Base-by-base conservation (phyloP, 2,797 vertebrate species). In the Phataginus tricuspis region DNA sequence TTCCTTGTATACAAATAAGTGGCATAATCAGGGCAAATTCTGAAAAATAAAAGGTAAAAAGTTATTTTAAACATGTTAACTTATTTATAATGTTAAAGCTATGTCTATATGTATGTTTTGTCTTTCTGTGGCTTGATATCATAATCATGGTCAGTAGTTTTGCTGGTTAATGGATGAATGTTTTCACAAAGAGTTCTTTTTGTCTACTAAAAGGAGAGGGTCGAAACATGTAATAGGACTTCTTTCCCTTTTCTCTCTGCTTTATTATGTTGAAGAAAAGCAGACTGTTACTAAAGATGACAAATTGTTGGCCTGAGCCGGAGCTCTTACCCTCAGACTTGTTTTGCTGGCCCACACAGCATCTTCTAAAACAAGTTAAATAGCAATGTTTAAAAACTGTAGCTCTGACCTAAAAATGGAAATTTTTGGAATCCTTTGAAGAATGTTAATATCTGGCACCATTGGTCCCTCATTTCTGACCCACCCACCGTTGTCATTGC, bases 21-120 rank as follows among this genome's bases (percentile, higher is more conserved):
- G 68, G 53, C 68, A 53, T 34, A 31, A 39, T 31, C 0, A 25
- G 16, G 18, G 5, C 21, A 79, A 83, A 86, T 19, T 66, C 86
- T 66, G 34, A 82, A 87, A 96, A 96, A n/a, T 27, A 42, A 87
- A 57, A 86, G 1, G 13, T 37, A 37, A 92, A 93, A 90, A 31
- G 27, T 29, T 14, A 68, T 82, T 77, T 74, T 55, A 42, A 95
- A 63, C 18, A 42, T 34, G 31, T 63, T 31, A 78, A 4, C 34
- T 77, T 79, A 15, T 68, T 27, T 55, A 51, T 72, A 19, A 27
- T 51, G 15, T 86, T 72, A 83, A 55, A 61, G 21, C 2, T 53
- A 1, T 29, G 12, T 69, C 37, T 45, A 15, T 42, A 7, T 53
- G 21, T 61, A 10, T 61, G 34, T 86, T 19, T 68, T 59, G 6